Evolutionary conservation across 2,797 vertebrate species (phyloP).

Genomic region (Smutsia gigantea): DNA sequence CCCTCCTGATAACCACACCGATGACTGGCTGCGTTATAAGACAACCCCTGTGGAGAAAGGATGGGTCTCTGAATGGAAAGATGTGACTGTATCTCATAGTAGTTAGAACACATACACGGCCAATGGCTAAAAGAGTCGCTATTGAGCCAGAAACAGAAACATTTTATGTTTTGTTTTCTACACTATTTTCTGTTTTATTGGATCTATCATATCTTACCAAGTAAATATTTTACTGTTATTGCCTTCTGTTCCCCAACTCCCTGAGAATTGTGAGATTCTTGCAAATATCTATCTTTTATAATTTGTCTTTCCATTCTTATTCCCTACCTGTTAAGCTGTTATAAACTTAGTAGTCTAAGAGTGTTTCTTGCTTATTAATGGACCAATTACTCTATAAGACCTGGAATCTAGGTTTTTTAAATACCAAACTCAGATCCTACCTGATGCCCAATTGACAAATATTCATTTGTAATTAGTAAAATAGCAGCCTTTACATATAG

Average conservation of each 20-base stretch:
- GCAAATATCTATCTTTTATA: not conserved
- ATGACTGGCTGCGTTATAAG: not conserved
- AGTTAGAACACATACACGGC: not conserved
- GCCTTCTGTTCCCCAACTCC: not conserved
- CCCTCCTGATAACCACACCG: not conserved
- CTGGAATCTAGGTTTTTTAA: not conserved
- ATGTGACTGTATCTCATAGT: not conserved
- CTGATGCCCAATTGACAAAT: not conserved
- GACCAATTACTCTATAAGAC: not conserved
- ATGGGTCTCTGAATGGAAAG: not conserved
- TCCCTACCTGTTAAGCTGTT: not conserved
- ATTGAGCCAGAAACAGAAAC: not conserved
- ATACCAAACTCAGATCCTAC: not conserved
- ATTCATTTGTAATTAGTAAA: not conserved
- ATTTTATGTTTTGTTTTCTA: not conserved
- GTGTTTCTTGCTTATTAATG: not conserved
- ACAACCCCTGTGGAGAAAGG: not conserved
- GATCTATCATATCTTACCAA: not conserved
- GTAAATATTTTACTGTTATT: not conserved
- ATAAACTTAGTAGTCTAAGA: not conserved
- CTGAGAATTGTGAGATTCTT: not conserved
- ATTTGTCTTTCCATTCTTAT: not conserved
- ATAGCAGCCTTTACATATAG: not conserved
- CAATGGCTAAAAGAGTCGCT: not conserved
- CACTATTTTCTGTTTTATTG: not conserved